Evolutionary conservation across 2,888 invertebrate species (phyloP), one percentile per base, ranked within the genome.

Genomic region (Oegoconia quadripuncta): DNA sequence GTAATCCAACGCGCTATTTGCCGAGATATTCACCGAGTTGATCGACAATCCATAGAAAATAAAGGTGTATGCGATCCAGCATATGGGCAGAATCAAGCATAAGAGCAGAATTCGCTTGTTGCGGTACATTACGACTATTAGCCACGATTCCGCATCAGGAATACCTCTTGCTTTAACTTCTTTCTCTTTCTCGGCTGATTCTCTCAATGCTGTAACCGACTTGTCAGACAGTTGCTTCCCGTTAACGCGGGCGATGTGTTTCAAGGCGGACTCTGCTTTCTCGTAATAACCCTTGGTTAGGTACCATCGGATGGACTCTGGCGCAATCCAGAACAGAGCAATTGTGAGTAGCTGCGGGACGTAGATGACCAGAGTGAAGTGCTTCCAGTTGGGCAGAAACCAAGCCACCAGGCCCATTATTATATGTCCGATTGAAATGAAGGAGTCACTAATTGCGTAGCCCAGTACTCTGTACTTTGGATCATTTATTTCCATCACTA

Each of bases 1-100:
- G 61, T 58, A 95, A 74, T 95, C 95, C 3, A 93, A 61, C 64
- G 94, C 93, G 68, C 91, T 92, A 58, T 93, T 90, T 11, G 93
- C 93, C 20, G 27, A n/a, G 3, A 95, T 78, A 1, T 91, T 88
- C 1, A 93, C 92, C 0, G 95, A 91, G 74, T 93, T 94, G 44
- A 95, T 83, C 9, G 93, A 93, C 15, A 95, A 75, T 0, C 95
- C 95, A 58, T 93, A 95, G 75, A 93, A 95, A 8, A 95, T 91
- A 52, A 95, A 91, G 0, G 93, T 92, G 46, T 92, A 92, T 1
- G 93, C 91, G 33, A 94, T 90, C 94, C 94, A 94, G 80, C 93
- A 93, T 50, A 93, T 88, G 6, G 92, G 92, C 20, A 93, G 92
- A 6, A 28, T 23, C 3, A 88, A 25, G 44, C 90, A 68, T 16